Evolutionary conservation across 2,797 vertebrate species (phyloP).

Genomic region (Sebastes iracundus): DNA sequence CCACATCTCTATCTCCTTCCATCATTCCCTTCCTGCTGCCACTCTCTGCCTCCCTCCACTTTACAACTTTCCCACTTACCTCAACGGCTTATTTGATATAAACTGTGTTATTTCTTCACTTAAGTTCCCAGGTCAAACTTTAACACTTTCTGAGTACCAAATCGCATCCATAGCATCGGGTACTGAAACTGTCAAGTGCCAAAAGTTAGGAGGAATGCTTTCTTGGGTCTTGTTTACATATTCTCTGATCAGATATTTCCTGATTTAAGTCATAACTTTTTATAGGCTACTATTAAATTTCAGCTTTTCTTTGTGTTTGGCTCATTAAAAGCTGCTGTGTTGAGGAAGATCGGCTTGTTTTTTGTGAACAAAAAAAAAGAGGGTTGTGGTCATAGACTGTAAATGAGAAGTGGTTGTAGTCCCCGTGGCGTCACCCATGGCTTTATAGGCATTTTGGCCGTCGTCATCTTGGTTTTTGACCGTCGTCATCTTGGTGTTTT

Average conservation of each 20-base stretch:
- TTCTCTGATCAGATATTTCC: not conserved
- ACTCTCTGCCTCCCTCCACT: constrained; percentile 35
- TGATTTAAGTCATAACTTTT: not conserved
- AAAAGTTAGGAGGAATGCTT: not conserved
- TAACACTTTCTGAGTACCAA: not conserved
- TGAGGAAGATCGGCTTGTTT: not conserved
- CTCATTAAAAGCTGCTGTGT: not conserved
- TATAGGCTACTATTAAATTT: not conserved
- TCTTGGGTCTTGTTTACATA: not conserved
- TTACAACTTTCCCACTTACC: constrained; percentile 46
- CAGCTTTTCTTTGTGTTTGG: no score
- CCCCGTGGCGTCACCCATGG: no score
- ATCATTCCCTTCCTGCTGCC: constrained; percentile 67
- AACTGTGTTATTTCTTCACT: constrained; percentile 9
- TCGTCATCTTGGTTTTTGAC: no score
- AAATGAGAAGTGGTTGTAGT: no score
- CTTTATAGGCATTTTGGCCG: no score
- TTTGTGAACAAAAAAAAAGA: not conserved
- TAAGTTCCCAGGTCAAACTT: not conserved
- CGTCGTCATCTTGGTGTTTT: no score
- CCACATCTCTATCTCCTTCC: constrained; percentile 69
- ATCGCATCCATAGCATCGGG: rapidly evolving
- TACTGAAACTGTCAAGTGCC: not conserved
- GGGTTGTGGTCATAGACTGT: not conserved
- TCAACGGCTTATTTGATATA: constrained; percentile 8